Percentiles rank a stretch among this genome's conserved stretches.
These are phyloP conservation scores for Heliconius hortense DNA, from an alignment of 2,888 invertebrate genomes.

Conservation along the genomic window DNA sequence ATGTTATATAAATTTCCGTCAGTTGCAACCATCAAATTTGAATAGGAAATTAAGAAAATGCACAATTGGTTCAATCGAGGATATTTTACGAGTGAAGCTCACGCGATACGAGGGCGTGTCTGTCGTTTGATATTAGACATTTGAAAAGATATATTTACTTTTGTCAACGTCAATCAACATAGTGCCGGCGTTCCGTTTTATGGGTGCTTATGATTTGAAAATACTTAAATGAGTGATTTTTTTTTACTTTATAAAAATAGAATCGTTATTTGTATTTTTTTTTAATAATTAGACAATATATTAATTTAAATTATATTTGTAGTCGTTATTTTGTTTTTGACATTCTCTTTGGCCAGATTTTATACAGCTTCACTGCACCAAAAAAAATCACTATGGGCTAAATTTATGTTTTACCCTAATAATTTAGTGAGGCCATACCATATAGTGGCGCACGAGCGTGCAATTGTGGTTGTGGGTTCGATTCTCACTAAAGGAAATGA, in stretches of 20 bases:
- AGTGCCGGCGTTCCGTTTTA: neutral
- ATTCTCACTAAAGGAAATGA: too few relatives aligned
- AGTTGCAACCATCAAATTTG: conserved; percentile 24
- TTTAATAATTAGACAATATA: neutral
- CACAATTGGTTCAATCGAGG: conserved; percentile 34
- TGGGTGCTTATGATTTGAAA: neutral
- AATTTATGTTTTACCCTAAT: neutral
- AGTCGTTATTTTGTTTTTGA: neutral
- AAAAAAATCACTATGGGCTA: neutral
- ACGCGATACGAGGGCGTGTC: conserved; percentile 39
- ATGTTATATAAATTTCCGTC: conserved; percentile 19
- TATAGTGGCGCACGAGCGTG: too few relatives aligned
- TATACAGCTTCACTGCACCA: neutral
- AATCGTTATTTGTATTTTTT: neutral
- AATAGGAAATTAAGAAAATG: conserved; percentile 38
- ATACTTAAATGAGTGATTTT: neutral
- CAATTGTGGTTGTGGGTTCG: too few relatives aligned
- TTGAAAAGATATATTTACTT: conserved; percentile 12
- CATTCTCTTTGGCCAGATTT: neutral
- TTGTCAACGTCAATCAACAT: conserved; percentile 14
- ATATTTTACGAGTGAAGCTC: conserved; percentile 36
- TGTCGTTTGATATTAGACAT: conserved; percentile 21
- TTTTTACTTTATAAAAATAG: neutral
- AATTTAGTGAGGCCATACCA: too few relatives aligned
- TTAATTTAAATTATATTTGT: neutral